These are phyloP conservation scores for Falco novaeseelandiae DNA, from an alignment of 2,797 vertebrate genomes.

Conservation along the genomic window DNA sequence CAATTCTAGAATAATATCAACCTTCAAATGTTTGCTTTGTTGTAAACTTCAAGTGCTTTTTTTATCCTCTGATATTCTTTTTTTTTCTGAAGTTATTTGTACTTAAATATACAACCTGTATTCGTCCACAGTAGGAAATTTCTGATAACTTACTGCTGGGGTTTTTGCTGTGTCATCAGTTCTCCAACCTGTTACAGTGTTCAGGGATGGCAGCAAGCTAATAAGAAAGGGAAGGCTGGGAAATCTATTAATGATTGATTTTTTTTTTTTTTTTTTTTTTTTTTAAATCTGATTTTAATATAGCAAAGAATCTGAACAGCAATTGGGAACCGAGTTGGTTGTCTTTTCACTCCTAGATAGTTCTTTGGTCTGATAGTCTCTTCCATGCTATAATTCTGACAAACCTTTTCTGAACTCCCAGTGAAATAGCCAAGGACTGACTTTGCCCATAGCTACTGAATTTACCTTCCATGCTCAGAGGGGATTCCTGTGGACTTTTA, in stretches of 20 bases:
- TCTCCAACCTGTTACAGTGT: neutral
- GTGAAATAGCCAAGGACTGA: neutral
- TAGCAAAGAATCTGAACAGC: neutral
- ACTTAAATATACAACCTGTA: neutral
- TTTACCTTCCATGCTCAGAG: neutral
- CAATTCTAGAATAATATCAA: neutral
- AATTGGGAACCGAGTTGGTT: neutral
- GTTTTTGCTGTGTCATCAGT: neutral
- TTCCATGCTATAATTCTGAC: neutral
- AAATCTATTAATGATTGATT: neutral
- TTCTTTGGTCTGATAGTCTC: neutral
- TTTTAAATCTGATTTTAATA: neutral
- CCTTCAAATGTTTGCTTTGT: neutral
- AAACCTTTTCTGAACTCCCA: neutral
- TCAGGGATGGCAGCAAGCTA: neutral
- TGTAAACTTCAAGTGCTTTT: neutral
- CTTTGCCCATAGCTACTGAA: neutral
- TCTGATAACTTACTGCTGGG: neutral
- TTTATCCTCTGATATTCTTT: neutral
- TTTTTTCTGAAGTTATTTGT: neutral
- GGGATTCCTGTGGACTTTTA: neutral
- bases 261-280: neutral
- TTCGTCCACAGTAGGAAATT: neutral
- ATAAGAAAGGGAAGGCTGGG: neutral
- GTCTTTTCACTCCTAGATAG: neutral